Evolutionary conservation across 2,888 invertebrate species (phyloP), one percentile per base, ranked within the genome.

Genomic region (Yponomeuta cagnagella): DNA sequence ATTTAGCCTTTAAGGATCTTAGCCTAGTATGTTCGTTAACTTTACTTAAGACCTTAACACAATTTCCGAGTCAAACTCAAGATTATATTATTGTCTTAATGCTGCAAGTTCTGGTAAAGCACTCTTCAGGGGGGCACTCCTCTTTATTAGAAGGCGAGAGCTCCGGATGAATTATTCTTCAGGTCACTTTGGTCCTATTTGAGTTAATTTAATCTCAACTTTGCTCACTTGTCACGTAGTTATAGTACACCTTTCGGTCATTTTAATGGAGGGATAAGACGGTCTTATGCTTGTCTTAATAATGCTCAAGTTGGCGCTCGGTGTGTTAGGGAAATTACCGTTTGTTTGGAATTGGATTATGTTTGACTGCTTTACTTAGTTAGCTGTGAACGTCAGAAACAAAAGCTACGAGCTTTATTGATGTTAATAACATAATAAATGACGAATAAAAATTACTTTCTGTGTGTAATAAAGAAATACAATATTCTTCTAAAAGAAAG

Each of bases 181-280:
- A 81, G 90, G 91, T 90, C 90, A 90, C 90, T 89, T 88, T 77
- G 87, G 89, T 83, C 83, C 88, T 86, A 86, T 89, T 90, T 87
- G 83, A 87, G 86, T 84, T 88, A 90, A 89, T 89, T 90, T 89
- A 89, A 89, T 88, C 82, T 82, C 76, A 87, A 89, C 85, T 88
- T 87, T 76, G 80, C 78, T 31, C 70, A 71, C 72, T 71, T 70
- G 43, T 65, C 71, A 71, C 71, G 69, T 71, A 71, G 52, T 69
- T 71, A 63, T 48, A 48, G 52, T 64, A 69, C 68, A 70, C 70
- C 70, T 70, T 48, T 63, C n/a, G 70, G 63, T 70, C 58, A 70
- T 70, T 23, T 63, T 70, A 70, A 37, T 63, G 69, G 33, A 63
- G n/a, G 37, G 70, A 63, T 63, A 70, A 70, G 70, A 37, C 10